Conservation (phyloP, 2,888 invertebrate species). For the Aromia moschata region DNA sequence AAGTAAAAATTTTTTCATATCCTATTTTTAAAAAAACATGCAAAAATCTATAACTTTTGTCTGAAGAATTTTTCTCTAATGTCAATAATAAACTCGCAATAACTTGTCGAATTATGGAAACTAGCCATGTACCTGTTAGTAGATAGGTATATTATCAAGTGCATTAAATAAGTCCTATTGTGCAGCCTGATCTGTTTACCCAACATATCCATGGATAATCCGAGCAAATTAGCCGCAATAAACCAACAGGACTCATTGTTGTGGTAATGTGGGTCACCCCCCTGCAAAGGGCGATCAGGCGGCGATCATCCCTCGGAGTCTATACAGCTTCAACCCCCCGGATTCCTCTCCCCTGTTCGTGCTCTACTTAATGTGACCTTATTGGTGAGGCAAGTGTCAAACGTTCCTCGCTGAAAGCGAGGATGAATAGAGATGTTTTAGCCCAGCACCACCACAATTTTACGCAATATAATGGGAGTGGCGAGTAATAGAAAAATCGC, state of each 20-base stretch:
- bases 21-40: too few relatives aligned
- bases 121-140: too few relatives aligned
- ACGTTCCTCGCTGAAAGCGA: conserved; percentile 11
- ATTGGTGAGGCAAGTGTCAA: conserved; percentile 16
- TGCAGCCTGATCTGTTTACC: too few relatives aligned
- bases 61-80: too few relatives aligned
- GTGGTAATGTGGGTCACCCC: conserved; percentile 19
- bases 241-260: conserved; percentile 3
- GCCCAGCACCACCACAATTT: conserved; percentile 9
- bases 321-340: conserved; percentile 16
- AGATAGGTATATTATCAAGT: too few relatives aligned
- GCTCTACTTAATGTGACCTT: conserved; percentile 20
- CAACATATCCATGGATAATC: conserved; percentile 5
- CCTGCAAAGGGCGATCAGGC: conserved; percentile 13
- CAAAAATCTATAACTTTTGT: too few relatives aligned
- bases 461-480: conserved; percentile 5
- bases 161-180: too few relatives aligned
- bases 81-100: too few relatives aligned
- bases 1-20: too few relatives aligned
- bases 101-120: too few relatives aligned
- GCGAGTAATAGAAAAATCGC: too few relatives aligned
- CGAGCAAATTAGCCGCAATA: conserved; percentile 4
- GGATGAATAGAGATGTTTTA: conserved; percentile 13
- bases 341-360: conserved; percentile 6
- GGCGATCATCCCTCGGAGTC: conserved; percentile 16